Evolutionary conservation across 2,888 invertebrate genomes (phyloP).

Genomic region (Melinopterus prodromus): DNA sequence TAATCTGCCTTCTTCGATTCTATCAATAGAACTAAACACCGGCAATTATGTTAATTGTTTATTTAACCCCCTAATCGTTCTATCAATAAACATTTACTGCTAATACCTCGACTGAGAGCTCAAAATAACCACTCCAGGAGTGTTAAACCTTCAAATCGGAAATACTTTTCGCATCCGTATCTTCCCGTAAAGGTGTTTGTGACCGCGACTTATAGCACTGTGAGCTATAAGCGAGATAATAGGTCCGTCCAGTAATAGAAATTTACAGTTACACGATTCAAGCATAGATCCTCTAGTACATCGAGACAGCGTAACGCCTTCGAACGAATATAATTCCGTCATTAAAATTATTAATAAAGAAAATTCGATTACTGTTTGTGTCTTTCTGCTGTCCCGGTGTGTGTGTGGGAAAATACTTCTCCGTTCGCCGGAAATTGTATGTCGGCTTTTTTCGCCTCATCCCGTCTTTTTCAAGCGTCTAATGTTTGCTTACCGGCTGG

Average conservation of each 20-base stretch:
- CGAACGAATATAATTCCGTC: background rate
- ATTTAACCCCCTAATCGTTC: no score
- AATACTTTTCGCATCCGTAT: no score
- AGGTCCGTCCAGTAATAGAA: background rate
- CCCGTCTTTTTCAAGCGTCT: background rate
- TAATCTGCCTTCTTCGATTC: no score
- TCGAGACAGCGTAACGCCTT: background rate
- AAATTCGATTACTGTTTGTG: background rate
- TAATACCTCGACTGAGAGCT: no score
- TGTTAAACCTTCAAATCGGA: no score
- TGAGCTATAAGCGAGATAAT: background rate
- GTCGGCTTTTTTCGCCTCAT: background rate
- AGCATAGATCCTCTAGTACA: background rate
- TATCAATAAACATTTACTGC: no score
- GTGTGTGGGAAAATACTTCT: background rate
- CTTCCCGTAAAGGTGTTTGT: background rate
- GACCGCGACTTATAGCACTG: background rate
- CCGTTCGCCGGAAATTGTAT: background rate
- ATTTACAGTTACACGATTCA: background rate
- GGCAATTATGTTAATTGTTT: no score
- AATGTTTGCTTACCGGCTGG: background rate
- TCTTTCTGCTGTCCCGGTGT: background rate
- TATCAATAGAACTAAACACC: no score
- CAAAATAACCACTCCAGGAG: no score
- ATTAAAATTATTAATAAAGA: conserved; percentile 4